Conservation (phyloP, 1,140 invertebrate species). For the Popillia japonica region DNA sequence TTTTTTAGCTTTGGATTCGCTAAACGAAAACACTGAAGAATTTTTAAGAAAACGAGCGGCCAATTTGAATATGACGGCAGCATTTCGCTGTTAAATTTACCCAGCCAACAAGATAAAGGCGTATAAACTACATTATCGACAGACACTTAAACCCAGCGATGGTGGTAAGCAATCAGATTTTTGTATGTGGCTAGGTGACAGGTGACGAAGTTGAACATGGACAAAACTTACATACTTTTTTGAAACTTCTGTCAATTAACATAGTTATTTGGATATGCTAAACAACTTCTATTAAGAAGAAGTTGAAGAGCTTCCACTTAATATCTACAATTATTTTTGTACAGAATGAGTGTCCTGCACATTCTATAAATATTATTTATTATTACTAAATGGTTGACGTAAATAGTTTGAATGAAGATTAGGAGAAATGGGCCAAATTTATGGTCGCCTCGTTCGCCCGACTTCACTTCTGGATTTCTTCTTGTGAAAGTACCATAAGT, state of each 20-base stretch:
- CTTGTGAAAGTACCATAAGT: too few species aligned
- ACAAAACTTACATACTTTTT: background rate
- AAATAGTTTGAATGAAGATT: too few species aligned
- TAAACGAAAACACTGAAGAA: background rate
- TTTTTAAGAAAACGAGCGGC: background rate
- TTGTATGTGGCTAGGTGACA: background rate
- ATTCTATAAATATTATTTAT: too few species aligned
- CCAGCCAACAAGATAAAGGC: slow-evolving; percentile 19
- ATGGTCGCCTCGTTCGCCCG: too few species aligned
- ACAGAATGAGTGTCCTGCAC: too few species aligned
- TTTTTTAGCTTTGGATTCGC: slow-evolving; percentile 4
- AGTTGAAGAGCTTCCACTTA: background rate
- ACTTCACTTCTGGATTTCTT: too few species aligned
- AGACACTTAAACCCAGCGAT: slow-evolving; percentile 6
- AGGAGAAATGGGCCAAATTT: too few species aligned
- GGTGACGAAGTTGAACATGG: background rate
- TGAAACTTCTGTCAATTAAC: background rate
- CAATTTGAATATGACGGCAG: background rate
- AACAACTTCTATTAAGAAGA: slow-evolving; percentile 7
- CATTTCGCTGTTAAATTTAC: slow-evolving; percentile 11
- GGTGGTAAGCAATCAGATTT: slow-evolving; percentile 23
- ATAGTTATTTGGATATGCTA: background rate
- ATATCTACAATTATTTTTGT: too few species aligned
- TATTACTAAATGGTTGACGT: too few species aligned
- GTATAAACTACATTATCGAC: slow-evolving; percentile 29